Evolutionary conservation across 2,113 vertebrate species (phyloP).

Genomic region (Eudyptes chrysolophus): DNA sequence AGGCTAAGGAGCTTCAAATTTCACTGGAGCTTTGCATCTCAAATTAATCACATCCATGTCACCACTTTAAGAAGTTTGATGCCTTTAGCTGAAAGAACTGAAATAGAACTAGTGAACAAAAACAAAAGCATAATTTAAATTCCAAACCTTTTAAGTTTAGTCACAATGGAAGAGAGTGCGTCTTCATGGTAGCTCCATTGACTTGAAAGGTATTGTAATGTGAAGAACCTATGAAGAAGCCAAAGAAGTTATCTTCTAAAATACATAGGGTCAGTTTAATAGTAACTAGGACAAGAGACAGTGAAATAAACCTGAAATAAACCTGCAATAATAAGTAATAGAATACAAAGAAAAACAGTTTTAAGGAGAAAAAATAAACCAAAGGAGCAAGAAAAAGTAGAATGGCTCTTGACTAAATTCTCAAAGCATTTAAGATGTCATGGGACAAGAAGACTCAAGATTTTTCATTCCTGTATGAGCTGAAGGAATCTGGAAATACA

Average conservation of each 20-base stretch:
- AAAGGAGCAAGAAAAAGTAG: background rate
- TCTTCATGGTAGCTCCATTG: background rate
- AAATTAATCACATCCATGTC: background rate
- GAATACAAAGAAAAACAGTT: background rate
- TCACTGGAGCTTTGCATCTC: background rate
- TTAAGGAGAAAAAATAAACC: background rate
- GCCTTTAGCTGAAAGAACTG: background rate
- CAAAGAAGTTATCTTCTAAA: background rate
- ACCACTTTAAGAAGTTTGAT: background rate
- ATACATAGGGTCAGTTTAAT: background rate
- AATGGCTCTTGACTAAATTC: background rate
- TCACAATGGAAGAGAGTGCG: background rate
- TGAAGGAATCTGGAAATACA: background rate
- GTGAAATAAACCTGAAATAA: background rate
- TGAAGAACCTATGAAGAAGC: background rate
- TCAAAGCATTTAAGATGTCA: background rate
- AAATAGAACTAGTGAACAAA: background rate
- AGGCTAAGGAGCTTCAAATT: background rate
- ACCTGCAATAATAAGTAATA: background rate
- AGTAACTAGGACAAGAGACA: background rate
- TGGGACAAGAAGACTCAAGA: background rate
- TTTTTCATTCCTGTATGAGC: background rate
- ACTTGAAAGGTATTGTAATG: background rate
- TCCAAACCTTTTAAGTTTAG: background rate
- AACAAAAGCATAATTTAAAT: background rate